These are phyloP conservation scores for Cinclus cinclus DNA, from an alignment of 2,113 vertebrate species.

Conservation along the genomic window DNA sequence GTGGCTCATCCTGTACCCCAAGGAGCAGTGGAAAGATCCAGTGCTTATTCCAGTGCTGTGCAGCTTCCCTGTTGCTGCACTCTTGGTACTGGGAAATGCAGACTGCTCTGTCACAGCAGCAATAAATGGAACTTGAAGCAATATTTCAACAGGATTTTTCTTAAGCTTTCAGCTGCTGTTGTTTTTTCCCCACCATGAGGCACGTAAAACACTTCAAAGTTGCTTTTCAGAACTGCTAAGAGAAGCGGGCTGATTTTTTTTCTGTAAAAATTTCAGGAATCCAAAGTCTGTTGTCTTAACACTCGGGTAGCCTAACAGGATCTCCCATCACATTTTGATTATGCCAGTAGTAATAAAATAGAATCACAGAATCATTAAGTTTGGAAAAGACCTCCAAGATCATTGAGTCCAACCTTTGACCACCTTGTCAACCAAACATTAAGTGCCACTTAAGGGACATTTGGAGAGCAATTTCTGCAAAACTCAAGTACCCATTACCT, in stretches of 20 bases:
- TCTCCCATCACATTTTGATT: not conserved
- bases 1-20: not conserved
- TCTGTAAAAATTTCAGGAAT: not conserved
- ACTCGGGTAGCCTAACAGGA: not conserved
- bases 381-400: not conserved
- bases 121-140: not conserved
- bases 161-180: not conserved
- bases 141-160: not conserved
- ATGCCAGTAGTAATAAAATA: not conserved
- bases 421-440: not conserved
- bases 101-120: accelerated
- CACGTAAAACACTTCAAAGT: not conserved
- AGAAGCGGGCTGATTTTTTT: not conserved
- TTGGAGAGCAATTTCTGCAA: not conserved
- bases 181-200: not conserved
- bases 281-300: not conserved
- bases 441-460: not conserved
- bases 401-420: not conserved
- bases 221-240: not conserved
- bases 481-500: not conserved
- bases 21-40: not conserved
- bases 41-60: accelerated
- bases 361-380: not conserved
- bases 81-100: not conserved
- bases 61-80: not conserved